phyloP scores from a whole-genome alignment of 2,113 vertebrate species.

The Hippocampus mohnikei region DNA sequence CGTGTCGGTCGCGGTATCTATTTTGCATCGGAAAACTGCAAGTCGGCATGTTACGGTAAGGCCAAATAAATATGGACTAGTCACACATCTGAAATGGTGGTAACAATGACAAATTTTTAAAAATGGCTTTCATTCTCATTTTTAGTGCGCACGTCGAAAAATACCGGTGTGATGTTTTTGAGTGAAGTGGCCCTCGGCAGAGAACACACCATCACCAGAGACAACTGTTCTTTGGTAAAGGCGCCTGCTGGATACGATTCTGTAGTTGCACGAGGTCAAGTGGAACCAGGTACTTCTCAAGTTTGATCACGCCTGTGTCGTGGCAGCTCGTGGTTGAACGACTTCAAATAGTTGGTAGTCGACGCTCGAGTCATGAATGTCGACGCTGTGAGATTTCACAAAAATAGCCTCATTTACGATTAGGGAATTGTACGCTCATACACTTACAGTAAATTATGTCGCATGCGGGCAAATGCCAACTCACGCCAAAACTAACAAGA shows the following conservation, averaged over 20 bases:
- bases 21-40: slow-evolving; percentile 87
- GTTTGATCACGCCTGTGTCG: not conserved
- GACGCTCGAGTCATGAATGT: not conserved
- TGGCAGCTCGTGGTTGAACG: not conserved
- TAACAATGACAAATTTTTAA: not conserved
- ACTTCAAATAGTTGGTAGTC: not conserved
- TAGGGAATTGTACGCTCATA: not conserved
- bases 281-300: slow-evolving; percentile 79
- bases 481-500: too few relatives aligned
- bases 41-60: slow-evolving; percentile 83
- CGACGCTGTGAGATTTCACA: too few relatives aligned
- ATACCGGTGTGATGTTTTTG: slow-evolving; percentile 86
- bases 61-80: not conserved
- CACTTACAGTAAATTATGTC: too few relatives aligned
- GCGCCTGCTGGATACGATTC: slow-evolving; percentile 77
- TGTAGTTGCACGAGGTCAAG: slow-evolving; percentile 78
- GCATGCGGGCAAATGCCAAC: too few relatives aligned
- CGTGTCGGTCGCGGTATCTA: slow-evolving; percentile 85
- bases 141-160: slow-evolving; percentile 69
- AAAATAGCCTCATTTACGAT: not conserved
- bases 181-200: slow-evolving; percentile 84
- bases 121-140: not conserved
- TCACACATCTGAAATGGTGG: not conserved
- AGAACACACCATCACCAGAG: slow-evolving; percentile 69
- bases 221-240: slow-evolving; percentile 60